Evolutionary conservation across 2,888 invertebrate species (phyloP), one percentile per base, ranked within the genome.

Genomic region (Matsumyia berberina): DNA sequence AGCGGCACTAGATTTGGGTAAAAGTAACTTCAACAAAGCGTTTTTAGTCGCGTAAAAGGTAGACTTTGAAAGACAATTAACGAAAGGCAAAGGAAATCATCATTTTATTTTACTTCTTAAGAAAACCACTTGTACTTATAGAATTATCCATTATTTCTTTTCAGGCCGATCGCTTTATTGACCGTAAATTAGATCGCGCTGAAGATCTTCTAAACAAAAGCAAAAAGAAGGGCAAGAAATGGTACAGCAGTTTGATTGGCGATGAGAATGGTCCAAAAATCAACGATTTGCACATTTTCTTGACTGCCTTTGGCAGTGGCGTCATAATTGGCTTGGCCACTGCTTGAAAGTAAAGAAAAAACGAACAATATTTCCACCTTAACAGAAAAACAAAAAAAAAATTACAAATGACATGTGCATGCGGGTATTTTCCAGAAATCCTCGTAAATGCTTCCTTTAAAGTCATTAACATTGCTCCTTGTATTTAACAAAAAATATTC

Each of bases 111-210:
- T 55, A 9, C 9, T 33, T 53, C 29, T 29, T 19, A 17, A 19
- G 12, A 15, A 53, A 53, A 24, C 29, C 11, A 31, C 58, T 24
- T n/a, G 2, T 5, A 42, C 6, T 15, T 0, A 7, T 15, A 17
- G 15, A 44, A 7, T 5, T 17, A 17, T n/a, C 0, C 1, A 19
- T 29, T 39, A 5, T 55, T 57, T 49, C 8, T 24, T 69, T 69
- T 19, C 93, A 97, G 96, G 94, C 96, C 88, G 97, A 96, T 92
- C 93, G 95, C 90, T 96, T 93, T 93, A 94, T 97, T 86, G 96
- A 97, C 90, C 94, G 95, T 87, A 96, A 97, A 92, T 88, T 96
- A 87, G 95, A 96, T 89, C 95, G 95, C 92, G 96, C 96, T 69
- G 96, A 96, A 92, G 94, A 94, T 88, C 89, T 94, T 78, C 88